Evolutionary conservation across 2,888 invertebrate genomes (phyloP), one percentile per base, ranked within the genome.

Genomic region (Leucozona laternaria): DNA sequence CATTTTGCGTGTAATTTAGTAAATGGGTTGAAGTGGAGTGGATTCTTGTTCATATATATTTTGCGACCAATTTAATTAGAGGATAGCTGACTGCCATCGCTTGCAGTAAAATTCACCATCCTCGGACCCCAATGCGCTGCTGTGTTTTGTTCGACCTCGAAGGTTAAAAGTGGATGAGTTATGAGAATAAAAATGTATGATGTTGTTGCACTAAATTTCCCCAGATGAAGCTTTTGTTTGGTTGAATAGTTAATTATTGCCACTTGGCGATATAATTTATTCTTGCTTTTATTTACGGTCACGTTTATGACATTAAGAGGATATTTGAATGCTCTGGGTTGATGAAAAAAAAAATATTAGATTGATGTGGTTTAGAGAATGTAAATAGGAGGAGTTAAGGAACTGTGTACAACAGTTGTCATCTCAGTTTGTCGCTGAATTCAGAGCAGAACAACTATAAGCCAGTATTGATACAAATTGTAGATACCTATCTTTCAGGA

Each of bases 1-100:
- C 82, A 78, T 86, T 86, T 79, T 64, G 82, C 79, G 71, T 86
- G 82, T 86, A 86, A 86, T 82, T 82, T 82, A 82, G 73, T 82
- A 79, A 86, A 86, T 71, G 86, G 75, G 79, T 75, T 82, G 70
- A 82, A 81, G 82, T 82, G 64, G 60, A 81, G 82, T 82, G 64
- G 60, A 37, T 75, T 31, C 70, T 78, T 62, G 77, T 68, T 78
- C 82, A 73, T 81, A 45, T 34, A 66, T 5, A 28, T 85, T 70
- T 66, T 62, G 70, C 64, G 77, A 70, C 73, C 78, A 79, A 70
- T 79, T 82, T 78, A 81, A 81, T 81, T 85, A 77, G 43, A 50
- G 60, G 50, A 53, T 53, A 57, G 57, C 57, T 77, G 34, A 17
- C 48, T 62, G 31, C 45, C 15, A 13, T 17, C 13, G 5, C 20